These are phyloP conservation scores for Spatulosminthurus flaviceps DNA, from an alignment of 2,888 invertebrate species.

Conservation along the genomic window DNA sequence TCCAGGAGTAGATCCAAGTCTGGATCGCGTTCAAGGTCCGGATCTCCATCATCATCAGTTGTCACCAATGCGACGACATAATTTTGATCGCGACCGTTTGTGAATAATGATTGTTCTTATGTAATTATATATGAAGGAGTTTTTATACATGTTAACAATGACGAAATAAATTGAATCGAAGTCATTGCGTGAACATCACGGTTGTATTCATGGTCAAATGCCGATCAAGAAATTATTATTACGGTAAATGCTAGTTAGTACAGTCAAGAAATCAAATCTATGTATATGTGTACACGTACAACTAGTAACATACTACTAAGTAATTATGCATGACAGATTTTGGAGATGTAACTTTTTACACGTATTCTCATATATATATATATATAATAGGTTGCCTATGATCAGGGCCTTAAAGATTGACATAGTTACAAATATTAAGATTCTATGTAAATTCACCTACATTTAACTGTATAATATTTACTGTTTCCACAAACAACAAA, in stretches of 20 bases:
- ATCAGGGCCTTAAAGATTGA: background rate
- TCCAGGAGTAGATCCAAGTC: slow-evolving; percentile 63
- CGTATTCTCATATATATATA: background rate
- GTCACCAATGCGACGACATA: background rate
- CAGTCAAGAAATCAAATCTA: slow-evolving; percentile 9
- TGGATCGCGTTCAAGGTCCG: slow-evolving; percentile 65
- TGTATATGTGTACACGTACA: background rate
- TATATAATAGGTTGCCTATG: background rate
- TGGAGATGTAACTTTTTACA: background rate
- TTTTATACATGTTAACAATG: slow-evolving; percentile 5
- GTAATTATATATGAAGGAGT: background rate
- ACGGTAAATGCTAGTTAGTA: slow-evolving; percentile 5
- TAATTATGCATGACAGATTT: background rate
- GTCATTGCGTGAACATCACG: slow-evolving; percentile 26
- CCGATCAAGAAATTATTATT: slow-evolving; percentile 39
- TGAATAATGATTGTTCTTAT: slow-evolving; percentile 9
- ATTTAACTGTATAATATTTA: background rate
- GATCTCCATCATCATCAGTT: slow-evolving; percentile 64
- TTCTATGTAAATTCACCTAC: background rate
- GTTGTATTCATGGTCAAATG: slow-evolving; percentile 28
- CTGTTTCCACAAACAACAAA: background rate
- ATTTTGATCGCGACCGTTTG: background rate
- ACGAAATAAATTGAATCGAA: slow-evolving; percentile 27
- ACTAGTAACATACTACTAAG: background rate
- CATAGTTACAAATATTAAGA: slow-evolving; percentile 3